Evolutionary conservation across 2,797 vertebrate species (phyloP).

Genomic region (Sandelia bainsii): DNA sequence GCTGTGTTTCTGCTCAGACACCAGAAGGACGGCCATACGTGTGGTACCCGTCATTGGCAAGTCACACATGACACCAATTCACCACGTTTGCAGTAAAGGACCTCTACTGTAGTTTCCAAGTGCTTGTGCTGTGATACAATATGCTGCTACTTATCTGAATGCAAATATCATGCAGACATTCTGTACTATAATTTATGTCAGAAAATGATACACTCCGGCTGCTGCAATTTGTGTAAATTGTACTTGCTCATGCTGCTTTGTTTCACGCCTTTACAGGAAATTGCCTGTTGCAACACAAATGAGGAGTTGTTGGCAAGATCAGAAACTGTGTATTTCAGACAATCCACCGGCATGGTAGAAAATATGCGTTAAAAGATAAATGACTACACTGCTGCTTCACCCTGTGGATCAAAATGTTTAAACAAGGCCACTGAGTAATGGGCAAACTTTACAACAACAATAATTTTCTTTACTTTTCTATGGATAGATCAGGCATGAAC

Average conservation of each 20-base stretch:
- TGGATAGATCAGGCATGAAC: constrained; percentile 19
- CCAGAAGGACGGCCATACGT: constrained; percentile 69
- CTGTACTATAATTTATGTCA: constrained; percentile 34
- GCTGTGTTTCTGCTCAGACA: constrained; percentile 61
- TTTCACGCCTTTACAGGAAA: constrained; percentile 32
- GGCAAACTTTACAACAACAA: constrained; percentile 19
- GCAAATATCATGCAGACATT: constrained; percentile 10
- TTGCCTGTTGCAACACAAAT: constrained; percentile 48
- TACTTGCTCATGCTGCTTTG: constrained; percentile 32
- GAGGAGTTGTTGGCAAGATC: constrained; percentile 24
- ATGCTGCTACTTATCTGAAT: constrained; percentile 39
- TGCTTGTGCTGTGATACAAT: constrained; percentile 18
- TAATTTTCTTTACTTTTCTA: constrained; percentile 5
- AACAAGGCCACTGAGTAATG: neutral
- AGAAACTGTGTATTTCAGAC: constrained; percentile 29
- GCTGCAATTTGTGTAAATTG: constrained; percentile 50
- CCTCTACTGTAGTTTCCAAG: constrained; percentile 19
- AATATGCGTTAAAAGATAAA: constrained; percentile 24
- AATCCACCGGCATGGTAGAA: constrained; percentile 11
- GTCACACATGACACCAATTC: constrained; percentile 35
- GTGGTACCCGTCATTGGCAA: constrained; percentile 31
- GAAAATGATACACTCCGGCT: constrained; percentile 45
- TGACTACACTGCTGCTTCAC: neutral
- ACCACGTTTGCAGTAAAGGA: constrained; percentile 11
- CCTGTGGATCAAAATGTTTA: constrained; percentile 22